phyloP scores from a whole-genome alignment of 2,888 invertebrate species.

The Gordius sp. region DNA sequence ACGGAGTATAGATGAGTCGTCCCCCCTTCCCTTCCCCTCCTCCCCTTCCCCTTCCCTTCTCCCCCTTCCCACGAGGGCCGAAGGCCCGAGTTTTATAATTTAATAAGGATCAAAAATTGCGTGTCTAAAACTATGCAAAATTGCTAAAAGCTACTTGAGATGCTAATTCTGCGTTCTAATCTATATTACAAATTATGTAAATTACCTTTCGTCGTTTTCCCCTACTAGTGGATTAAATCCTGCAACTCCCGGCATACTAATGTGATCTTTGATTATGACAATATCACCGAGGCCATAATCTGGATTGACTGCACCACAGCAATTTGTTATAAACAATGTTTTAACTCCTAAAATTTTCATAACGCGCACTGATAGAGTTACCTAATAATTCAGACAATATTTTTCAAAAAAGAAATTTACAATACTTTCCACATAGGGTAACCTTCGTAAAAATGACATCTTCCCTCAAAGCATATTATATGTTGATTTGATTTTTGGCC shows the following conservation, averaged over 20 bases:
- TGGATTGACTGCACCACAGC: constrained; percentile 74
- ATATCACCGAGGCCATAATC: constrained; percentile 67
- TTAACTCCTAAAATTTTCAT: constrained; percentile 77
- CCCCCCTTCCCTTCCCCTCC: too few species aligned
- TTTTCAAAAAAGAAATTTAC: too few species aligned
- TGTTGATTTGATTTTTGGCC: constrained; percentile 48
- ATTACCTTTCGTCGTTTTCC: constrained; percentile 11
- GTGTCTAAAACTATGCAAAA: too few species aligned
- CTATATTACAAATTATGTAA: too few species aligned
- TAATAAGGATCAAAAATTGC: too few species aligned
- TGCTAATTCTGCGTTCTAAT: too few species aligned
- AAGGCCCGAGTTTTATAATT: too few species aligned
- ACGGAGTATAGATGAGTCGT: too few species aligned
- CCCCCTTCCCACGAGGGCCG: too few species aligned
- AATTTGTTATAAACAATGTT: constrained; percentile 71
- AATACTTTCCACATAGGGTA: constrained; percentile 58
- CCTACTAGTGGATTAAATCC: constrained; percentile 34
- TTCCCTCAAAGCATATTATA: constrained; percentile 81
- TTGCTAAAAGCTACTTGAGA: too few species aligned
- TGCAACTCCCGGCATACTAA: constrained; percentile 80
- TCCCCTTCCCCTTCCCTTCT: too few species aligned
- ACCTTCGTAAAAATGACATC: constrained; percentile 82
- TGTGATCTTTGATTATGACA: constrained; percentile 86
- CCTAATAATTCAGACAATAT: too few species aligned
- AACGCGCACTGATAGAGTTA: constrained; percentile 49